Conservation (phyloP, 2,113 vertebrate species). For the Coregonus clupeaformis region DNA sequence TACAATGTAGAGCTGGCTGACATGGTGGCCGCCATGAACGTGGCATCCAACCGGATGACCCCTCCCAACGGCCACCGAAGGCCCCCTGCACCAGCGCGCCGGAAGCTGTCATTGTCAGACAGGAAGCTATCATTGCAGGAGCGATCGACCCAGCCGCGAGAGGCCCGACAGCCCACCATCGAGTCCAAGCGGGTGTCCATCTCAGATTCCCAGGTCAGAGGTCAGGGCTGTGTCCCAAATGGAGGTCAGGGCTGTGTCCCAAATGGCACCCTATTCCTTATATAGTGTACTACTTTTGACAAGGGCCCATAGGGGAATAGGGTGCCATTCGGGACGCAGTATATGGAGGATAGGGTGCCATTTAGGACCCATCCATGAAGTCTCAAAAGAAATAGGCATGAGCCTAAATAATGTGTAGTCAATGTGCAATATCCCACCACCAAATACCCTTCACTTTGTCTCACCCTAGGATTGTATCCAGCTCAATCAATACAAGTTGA, state of each 20-base stretch:
- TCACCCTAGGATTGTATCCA: constrained; percentile 85
- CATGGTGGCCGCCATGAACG: constrained; percentile 82
- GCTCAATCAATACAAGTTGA: constrained; percentile 93
- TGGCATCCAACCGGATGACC: constrained; percentile 49
- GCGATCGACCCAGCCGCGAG: constrained; percentile 56
- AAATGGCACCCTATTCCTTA: not conserved
- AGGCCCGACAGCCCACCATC: constrained; percentile 84
- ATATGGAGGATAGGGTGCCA: not conserved
- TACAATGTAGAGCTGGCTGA: constrained; percentile 78
- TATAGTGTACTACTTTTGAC: constrained; percentile 1
- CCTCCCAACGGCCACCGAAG: constrained; percentile 48
- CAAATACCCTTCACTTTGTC: not conserved
- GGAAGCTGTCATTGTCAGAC: constrained; percentile 71
- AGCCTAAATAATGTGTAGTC: not conserved
- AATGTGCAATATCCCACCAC: not conserved
- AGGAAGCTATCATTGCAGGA: constrained; percentile 95
- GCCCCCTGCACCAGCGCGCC: constrained; percentile 46
- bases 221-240: not conserved
- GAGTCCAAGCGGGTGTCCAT: constrained; percentile 91
- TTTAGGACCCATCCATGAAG: not conserved
- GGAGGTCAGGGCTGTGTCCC: not conserved
- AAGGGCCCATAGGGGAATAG: no score
- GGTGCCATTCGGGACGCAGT: no score
- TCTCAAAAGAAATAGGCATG: not conserved
- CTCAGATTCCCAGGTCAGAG: constrained; percentile 84